These are phyloP conservation scores for Exocentrus adspersus DNA, from an alignment of 2,888 invertebrate genomes.

Conservation along the genomic window DNA sequence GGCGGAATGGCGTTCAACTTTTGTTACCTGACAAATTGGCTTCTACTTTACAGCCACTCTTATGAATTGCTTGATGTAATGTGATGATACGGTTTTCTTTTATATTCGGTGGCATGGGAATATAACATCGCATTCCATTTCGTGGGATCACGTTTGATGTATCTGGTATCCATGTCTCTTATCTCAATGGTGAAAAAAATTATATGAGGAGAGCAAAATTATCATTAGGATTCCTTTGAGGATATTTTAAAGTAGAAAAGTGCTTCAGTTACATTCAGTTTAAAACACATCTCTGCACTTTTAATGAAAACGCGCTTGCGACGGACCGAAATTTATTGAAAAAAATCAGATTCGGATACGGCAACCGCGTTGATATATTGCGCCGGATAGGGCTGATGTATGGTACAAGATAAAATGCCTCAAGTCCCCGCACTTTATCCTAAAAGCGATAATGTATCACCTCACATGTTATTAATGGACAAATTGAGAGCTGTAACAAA, in stretches of 20 bases:
- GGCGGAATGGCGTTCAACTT: conserved; percentile 5
- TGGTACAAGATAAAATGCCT: not conserved
- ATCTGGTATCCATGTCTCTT: too few species aligned
- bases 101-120: too few species aligned
- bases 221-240: too few species aligned
- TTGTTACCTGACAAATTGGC: conserved; percentile 35
- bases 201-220: too few species aligned
- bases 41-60: conserved; percentile 24
- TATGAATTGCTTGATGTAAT: conserved; percentile 14
- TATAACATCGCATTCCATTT: too few species aligned
- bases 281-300: not conserved
- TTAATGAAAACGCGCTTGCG: not conserved
- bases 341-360: not conserved
- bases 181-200: too few species aligned
- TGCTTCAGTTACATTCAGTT: not conserved
- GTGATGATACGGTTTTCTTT: not conserved
- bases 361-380: conserved; percentile 1
- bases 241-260: too few species aligned
- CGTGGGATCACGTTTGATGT: too few species aligned
- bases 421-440: not conserved
- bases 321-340: not conserved
- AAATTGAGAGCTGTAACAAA: not conserved
- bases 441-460: conserved; percentile 1
- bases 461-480: conserved; percentile 5
- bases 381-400: conserved; percentile 2